Conservation (phyloP, 1,140 invertebrate species). For the Antheraea pernyi region DNA sequence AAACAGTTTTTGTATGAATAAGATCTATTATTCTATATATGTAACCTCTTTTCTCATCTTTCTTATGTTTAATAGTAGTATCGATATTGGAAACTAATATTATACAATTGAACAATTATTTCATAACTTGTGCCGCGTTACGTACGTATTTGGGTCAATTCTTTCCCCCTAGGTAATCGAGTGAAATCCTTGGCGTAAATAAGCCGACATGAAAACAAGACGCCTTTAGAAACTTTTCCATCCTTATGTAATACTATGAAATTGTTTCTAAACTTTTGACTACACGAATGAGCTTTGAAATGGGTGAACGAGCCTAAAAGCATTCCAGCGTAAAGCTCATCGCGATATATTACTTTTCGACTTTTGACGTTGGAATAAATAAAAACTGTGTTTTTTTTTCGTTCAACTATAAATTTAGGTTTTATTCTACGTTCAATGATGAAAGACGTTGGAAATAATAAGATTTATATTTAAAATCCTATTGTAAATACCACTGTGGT, state of each 20-base stretch:
- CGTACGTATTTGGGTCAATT: constrained; percentile 17
- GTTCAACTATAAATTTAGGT: neutral
- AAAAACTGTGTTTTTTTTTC: neutral
- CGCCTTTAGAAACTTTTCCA: constrained; percentile 5
- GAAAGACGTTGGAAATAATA: too few species aligned
- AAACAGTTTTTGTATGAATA: too few species aligned
- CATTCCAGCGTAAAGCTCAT: neutral
- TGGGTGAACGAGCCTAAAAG: neutral
- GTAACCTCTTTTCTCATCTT: too few species aligned
- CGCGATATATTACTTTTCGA: neutral
- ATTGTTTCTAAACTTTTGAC: neutral
- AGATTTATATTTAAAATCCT: too few species aligned
- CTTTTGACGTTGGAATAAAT: neutral
- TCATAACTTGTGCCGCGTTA: constrained; percentile 5
- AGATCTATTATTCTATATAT: too few species aligned
- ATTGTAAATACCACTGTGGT: too few species aligned
- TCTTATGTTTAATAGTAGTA: too few species aligned
- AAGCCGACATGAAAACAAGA: constrained; percentile 6
- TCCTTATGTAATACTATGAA: neutral
- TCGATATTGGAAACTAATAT: too few species aligned
- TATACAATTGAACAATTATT: too few species aligned
- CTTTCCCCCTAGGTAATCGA: constrained; percentile 12
- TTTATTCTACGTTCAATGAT: neutral
- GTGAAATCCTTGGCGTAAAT: constrained; percentile 7
- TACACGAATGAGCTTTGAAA: neutral